Percentiles rank a stretch among this genome's conserved stretches.
Evolutionary conservation across 2,888 invertebrate species (phyloP).

Genomic region (Petrophora chlorosata): DNA sequence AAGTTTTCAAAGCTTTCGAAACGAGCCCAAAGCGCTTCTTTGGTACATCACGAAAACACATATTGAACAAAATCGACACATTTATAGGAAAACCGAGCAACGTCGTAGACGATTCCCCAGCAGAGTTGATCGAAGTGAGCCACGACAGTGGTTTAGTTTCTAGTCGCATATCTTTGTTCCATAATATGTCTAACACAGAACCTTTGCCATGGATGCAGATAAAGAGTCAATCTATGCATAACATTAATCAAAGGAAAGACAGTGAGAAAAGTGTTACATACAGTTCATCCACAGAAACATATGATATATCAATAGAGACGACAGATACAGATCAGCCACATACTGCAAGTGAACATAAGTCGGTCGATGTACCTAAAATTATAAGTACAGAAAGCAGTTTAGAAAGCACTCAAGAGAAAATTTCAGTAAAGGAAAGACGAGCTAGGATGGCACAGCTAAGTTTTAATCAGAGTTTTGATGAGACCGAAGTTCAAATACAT

Average conservation of each 20-base stretch:
- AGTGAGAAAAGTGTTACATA: conserved; percentile 38
- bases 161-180: conserved; percentile 76
- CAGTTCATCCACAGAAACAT: no score
- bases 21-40: conserved; percentile 79
- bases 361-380: conserved; percentile 11
- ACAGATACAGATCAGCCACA: conserved; percentile 23
- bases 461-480: conserved; percentile 54
- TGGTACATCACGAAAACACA: conserved; percentile 75
- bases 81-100: conserved; percentile 66
- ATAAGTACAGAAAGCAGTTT: conserved; percentile 23
- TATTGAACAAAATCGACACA: conserved; percentile 74
- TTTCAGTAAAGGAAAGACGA: conserved; percentile 54
- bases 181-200: conserved; percentile 71
- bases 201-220: conserved; percentile 53
- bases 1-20: conserved; percentile 78
- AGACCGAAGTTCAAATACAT: conserved; percentile 34
- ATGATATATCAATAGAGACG: conserved; percentile 14
- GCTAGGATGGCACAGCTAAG: conserved; percentile 46
- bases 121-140: conserved; percentile 47
- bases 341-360: conserved; percentile 4
- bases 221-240: conserved; percentile 65
- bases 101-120: conserved; percentile 46
- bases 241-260: conserved; percentile 55
- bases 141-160: conserved; percentile 75
- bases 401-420: conserved; percentile 26